Evolutionary conservation across 2,888 invertebrate genomes (phyloP).

Genomic region (Atherix ibis): DNA sequence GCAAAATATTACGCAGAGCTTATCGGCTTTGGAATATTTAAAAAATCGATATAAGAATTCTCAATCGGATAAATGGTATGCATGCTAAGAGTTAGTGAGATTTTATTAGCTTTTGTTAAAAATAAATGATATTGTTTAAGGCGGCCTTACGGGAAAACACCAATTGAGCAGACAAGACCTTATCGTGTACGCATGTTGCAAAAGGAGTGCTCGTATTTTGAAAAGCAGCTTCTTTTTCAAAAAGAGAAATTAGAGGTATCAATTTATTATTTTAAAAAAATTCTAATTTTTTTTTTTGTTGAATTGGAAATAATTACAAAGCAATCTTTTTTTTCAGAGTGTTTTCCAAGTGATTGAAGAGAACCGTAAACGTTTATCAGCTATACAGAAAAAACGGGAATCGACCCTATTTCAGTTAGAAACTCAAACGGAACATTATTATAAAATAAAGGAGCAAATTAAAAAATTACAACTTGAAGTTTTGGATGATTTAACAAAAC

Average conservation of each 20-base stretch:
- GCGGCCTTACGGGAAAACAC: constrained; percentile 15
- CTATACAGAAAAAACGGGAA: too few relatives aligned
- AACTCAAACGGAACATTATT: too few relatives aligned
- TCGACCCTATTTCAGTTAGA: too few relatives aligned
- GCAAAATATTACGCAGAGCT: constrained; percentile 13
- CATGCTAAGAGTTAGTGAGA: background rate
- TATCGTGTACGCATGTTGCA: constrained; percentile 16
- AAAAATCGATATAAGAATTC: constrained; percentile 16
- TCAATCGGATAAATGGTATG: background rate
- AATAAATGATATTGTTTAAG: constrained; percentile 9
- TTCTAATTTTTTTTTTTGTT: too few relatives aligned
- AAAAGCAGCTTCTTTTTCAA: constrained; percentile 15
- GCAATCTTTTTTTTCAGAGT: too few relatives aligned
- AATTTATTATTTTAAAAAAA: too few relatives aligned
- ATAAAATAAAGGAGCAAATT: too few relatives aligned
- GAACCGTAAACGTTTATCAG: background rate
- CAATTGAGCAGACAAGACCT: constrained; percentile 15
- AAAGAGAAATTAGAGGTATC: constrained; percentile 14
- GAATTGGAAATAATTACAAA: too few relatives aligned
- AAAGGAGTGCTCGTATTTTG: constrained; percentile 13
- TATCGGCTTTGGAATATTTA: constrained; percentile 15
- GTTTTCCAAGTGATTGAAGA: too few relatives aligned
- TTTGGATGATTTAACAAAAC: too few relatives aligned
- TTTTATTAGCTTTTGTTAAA: background rate
- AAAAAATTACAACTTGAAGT: too few relatives aligned